Base-by-base conservation (phyloP, 2,888 invertebrate genomes). In the Zonitis immaculata region DNA sequence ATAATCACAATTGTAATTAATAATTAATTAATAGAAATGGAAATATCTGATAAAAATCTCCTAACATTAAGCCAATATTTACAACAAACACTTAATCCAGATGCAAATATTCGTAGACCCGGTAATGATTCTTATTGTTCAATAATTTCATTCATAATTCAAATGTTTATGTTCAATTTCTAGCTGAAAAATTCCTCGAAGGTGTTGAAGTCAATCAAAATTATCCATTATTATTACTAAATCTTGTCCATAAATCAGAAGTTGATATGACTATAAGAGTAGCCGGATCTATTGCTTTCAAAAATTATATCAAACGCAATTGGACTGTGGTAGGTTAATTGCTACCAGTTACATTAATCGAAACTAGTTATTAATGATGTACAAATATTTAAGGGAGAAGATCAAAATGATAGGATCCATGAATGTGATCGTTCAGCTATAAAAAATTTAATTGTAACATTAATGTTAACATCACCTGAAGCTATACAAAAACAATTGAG, bases 291-390 rank as follows among this genome's bases (percentile, higher is more conserved):
- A 88, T 99, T 55, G 90, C 91, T 0, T 95, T 99, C 71, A 99
- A 99, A 74, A 99, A 99, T 74, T 97, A 89, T 72, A 85, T 97
- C 18, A 97, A 96, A 75, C 80, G 95, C 49, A 95, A 98, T 76
- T 99, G 99, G 99, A 84, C 84, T 68, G 82, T 88, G 69, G 91
- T 91, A 77, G 80, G 85, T 80, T 60, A n/a, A n/a, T n/a, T n/a
- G n/a, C n/a, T n/a, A n/a, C n/a, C n/a, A n/a, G n/a, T n/a, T n/a
- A n/a, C n/a, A n/a, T n/a, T n/a, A n/a, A n/a, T n/a, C n/a, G n/a
- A n/a, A n/a, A n/a, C n/a, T n/a, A n/a, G n/a, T n/a, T n/a, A n/a
- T n/a, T n/a, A n/a, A n/a, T n/a, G n/a, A n/a, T n/a, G n/a, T n/a
- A n/a, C n/a, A n/a, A n/a, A n/a, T 47, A 20, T 64, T 59, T 51